Conservation (phyloP, 53 echinoderm and acorn worm genomes). For the Patiria pectinifera region DNA sequence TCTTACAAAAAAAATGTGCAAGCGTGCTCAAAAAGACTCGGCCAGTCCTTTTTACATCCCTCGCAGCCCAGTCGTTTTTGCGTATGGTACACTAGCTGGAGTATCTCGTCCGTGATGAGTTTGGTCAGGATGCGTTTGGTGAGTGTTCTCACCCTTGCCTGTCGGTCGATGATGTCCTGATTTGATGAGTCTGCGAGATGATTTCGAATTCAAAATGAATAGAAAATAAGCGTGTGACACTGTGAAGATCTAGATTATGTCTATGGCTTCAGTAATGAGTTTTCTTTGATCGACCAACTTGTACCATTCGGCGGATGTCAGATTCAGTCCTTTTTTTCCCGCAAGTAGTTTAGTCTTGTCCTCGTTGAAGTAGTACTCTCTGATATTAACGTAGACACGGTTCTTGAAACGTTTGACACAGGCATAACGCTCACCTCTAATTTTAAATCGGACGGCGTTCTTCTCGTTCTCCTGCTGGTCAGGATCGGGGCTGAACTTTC, state of each 20-base stretch:
- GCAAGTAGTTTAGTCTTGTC: neutral
- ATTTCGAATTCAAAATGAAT: neutral
- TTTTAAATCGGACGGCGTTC: neutral
- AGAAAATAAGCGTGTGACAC: neutral
- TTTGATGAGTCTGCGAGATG: neutral
- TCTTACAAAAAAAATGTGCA: neutral
- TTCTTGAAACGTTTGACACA: constrained; percentile 45
- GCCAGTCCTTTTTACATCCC: constrained; percentile 41
- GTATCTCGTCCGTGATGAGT: neutral
- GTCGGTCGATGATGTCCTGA: neutral
- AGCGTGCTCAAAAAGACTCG: constrained; percentile 32
- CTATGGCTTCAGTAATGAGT: neutral
- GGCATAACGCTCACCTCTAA: constrained; percentile 36
- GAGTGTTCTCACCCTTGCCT: neutral
- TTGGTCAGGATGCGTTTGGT: constrained; percentile 21
- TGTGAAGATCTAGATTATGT: neutral
- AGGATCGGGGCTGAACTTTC: constrained; percentile 34
- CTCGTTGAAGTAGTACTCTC: neutral
- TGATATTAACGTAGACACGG: constrained; percentile 29
- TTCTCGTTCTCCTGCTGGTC: constrained; percentile 20
- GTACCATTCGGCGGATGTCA: too few species aligned
- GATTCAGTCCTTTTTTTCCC: too few species aligned
- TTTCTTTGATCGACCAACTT: too few species aligned
- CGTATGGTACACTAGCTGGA: neutral
- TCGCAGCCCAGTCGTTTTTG: constrained; percentile 47